Evolutionary conservation across 2,113 vertebrate species (phyloP).

Genomic region (Hirundichthys speculiger): DNA sequence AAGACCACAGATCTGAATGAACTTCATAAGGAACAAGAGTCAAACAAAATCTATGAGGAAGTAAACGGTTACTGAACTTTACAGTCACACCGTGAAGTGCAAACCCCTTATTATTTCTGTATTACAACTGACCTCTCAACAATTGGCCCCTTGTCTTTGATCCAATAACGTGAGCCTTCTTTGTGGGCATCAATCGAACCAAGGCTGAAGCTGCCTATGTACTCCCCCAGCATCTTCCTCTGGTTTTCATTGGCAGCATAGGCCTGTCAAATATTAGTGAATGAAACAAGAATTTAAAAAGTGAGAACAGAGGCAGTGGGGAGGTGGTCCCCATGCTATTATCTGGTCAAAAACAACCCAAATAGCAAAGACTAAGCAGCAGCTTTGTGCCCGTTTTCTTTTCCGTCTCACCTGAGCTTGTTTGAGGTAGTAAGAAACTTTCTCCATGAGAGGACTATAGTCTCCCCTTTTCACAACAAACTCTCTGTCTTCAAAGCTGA

Average conservation of each 20-base stretch:
- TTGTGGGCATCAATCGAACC: slow-evolving; percentile 90
- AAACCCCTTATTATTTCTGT: not conserved
- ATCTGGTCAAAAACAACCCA: not conserved
- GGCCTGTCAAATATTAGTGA: slow-evolving; percentile 62
- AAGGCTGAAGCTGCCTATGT: slow-evolving; percentile 84
- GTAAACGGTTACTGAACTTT: not conserved
- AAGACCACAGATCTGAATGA: slow-evolving; percentile 7
- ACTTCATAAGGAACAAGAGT: not conserved
- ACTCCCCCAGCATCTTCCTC: slow-evolving; percentile 87
- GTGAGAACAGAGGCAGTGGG: not conserved
- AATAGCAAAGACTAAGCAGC: not conserved
- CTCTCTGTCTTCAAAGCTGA: slow-evolving; percentile 81
- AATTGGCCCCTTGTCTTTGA: slow-evolving; percentile 91
- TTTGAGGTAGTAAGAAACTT: slow-evolving; percentile 83
- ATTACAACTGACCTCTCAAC: slow-evolving; percentile 86
- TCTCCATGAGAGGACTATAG: slow-evolving; percentile 86
- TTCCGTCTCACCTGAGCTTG: slow-evolving; percentile 82
- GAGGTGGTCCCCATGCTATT: too few species aligned
- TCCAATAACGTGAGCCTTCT: slow-evolving; percentile 91
- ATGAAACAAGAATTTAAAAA: not conserved
- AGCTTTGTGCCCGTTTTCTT: not conserved
- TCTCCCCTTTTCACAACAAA: slow-evolving; percentile 89
- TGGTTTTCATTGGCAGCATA: slow-evolving; percentile 88
- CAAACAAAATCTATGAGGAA: not conserved
- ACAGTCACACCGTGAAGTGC: not conserved